These are phyloP conservation scores for Heliconius charithonia DNA, from an alignment of 2,888 invertebrate genomes.

Conservation along the genomic window DNA sequence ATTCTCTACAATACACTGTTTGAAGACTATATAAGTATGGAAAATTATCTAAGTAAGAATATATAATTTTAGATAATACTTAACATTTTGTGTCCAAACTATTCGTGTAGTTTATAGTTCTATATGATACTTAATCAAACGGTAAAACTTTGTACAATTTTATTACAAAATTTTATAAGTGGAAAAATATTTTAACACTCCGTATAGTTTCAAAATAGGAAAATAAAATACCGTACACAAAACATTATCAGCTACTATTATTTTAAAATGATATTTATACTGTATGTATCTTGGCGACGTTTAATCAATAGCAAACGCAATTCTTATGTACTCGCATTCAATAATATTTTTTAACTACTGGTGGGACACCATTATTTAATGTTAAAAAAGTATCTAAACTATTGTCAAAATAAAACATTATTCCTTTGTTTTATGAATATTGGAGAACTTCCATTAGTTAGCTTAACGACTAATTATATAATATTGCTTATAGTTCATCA, in stretches of 20 bases:
- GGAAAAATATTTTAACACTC: not conserved
- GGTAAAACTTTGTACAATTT: too few relatives aligned
- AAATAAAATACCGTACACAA: not conserved
- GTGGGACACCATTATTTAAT: not conserved
- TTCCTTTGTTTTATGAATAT: slow-evolving; percentile 50
- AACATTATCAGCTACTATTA: not conserved
- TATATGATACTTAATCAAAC: not conserved
- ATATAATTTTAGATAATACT: not conserved
- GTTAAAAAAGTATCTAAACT: not conserved
- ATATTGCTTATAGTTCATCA: not conserved
- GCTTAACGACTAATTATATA: not conserved
- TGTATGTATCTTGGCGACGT: slow-evolving; percentile 20
- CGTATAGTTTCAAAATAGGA: not conserved
- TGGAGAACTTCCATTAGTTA: slow-evolving; percentile 46
- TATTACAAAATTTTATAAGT: not conserved
- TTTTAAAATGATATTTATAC: not conserved
- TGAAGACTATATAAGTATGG: too few relatives aligned
- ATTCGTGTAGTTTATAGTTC: not conserved
- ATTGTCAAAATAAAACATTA: not conserved
- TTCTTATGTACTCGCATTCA: not conserved
- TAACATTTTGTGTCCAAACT: not conserved
- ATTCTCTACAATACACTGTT: not conserved
- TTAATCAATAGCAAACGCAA: slow-evolving; percentile 21
- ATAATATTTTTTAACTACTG: not conserved
- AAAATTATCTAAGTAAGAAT: too few relatives aligned